Evolutionary conservation across 2,113 vertebrate genomes (phyloP).

Genomic region (Lota lota): DNA sequence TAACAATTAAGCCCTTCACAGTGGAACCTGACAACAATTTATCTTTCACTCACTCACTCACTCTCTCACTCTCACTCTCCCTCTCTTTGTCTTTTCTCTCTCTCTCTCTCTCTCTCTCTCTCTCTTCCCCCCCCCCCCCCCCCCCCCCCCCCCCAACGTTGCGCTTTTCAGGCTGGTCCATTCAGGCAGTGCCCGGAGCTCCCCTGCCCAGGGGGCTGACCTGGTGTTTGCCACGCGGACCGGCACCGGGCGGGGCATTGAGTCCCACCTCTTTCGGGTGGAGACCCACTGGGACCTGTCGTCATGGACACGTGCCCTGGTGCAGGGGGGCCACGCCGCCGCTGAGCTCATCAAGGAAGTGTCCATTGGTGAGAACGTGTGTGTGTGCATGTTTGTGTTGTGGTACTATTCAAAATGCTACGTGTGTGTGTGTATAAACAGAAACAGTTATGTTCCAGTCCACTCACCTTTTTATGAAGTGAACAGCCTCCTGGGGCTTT

Average conservation of each 20-base stretch:
- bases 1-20: no score
- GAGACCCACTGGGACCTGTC: constrained; percentile 96
- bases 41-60: not conserved
- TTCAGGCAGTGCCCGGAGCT: constrained; percentile 81
- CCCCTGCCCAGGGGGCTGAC: constrained; percentile 82
- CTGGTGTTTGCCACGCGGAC: constrained; percentile 90
- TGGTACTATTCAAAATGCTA: no score
- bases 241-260: constrained; percentile 87
- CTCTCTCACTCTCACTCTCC: not conserved
- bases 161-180: constrained; percentile 85
- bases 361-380: constrained; percentile 71
- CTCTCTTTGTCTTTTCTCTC: not conserved
- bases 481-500: no score
- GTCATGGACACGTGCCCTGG: constrained; percentile 86
- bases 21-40: no score
- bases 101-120: not conserved
- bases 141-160: not conserved
- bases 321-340: constrained; percentile 87
- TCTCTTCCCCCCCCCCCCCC: not conserved
- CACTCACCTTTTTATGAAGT: no score
- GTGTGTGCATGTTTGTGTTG: not conserved
- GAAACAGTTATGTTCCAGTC: no score
- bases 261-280: constrained; percentile 89
- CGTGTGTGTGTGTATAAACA: no score
- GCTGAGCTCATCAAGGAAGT: constrained; percentile 92